Base-by-base conservation (phyloP, 2,797 vertebrate genomes). In the Darevskia mixta region DNA sequence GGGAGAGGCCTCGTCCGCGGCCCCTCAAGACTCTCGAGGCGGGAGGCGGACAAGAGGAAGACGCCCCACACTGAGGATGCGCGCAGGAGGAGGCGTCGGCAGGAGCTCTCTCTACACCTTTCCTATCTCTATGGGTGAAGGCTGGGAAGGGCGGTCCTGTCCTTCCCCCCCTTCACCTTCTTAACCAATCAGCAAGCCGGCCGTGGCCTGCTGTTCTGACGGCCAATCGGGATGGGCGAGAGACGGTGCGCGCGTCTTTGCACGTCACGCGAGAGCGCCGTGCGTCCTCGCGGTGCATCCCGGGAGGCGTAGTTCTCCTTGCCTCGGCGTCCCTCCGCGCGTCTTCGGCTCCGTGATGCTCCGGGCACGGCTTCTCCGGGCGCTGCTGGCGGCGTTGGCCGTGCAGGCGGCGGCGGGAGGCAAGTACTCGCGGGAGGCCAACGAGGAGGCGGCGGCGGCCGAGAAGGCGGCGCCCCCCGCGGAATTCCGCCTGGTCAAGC, bases 401-500 rank as follows among this genome's bases (percentile, higher is more conserved):
- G 91, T 93, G 29, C 1, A 8, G 67, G 29, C 32, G 2, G 90
- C 66, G 10, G 87, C 91, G 80, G 86, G 41, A 8, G 94, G 98
- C 43, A 99, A 98, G 91, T 99, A 99, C 90, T 98, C 98, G 0
- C 97, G 98, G 55, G 98, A 98, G 55, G 89, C 97, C 78, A 99
- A 99, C 76, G 97, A 99, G 90, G 98, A 98, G 38, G 7, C 7
- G 41, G 41, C 41, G 41, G 58, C 90, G 10, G 66, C 73, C 4
- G 13, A 45, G 32, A 38, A 20, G 17, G 58, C 85, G 11, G 95
- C 96, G 78, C 92, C 88, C 23, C 64, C 87, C 18, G 94, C 89
- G 27, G 98, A 98, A 93, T 99, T 99, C 95, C 98, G 98, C 76
- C 97, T 99, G 87, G 97, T 97, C 61, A 98, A 97, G 94, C 95